phyloP scores from a whole-genome alignment of 2,113 vertebrate species.

The Dasyornis broadbenti region DNA sequence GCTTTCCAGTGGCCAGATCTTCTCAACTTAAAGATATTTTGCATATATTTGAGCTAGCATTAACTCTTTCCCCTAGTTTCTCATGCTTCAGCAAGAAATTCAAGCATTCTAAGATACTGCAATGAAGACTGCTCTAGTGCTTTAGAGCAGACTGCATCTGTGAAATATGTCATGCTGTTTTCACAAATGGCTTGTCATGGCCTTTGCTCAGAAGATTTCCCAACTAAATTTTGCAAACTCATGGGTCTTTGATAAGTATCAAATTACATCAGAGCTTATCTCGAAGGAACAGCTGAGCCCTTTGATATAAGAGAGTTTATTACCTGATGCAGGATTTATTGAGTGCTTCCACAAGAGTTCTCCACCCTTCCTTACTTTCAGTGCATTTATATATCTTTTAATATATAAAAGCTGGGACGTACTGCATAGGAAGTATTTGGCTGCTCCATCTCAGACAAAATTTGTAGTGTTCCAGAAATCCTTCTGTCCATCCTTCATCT shows the following conservation, averaged over 20 bases:
- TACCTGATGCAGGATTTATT: constrained; percentile 32
- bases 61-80: not conserved
- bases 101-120: not conserved
- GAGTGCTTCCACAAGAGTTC: constrained; percentile 11
- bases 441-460: constrained; percentile 10
- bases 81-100: not conserved
- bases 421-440: not conserved
- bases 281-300: not conserved
- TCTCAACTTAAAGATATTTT: not conserved
- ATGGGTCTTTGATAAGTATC: not conserved
- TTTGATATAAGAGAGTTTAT: not conserved
- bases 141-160: too few relatives aligned
- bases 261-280: not conserved
- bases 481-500: not conserved
- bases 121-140: not conserved
- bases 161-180: not conserved
- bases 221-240: not conserved
- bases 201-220: not conserved
- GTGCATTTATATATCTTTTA: constrained; percentile 27
- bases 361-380: not conserved
- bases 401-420: not conserved
- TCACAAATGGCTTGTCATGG: not conserved
- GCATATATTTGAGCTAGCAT: not conserved
- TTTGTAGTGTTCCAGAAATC: constrained; percentile 13
- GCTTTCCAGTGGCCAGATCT: not conserved